A percentile compares a stretch with the other conserved stretches of the same genome.
Conservation (phyloP, 2,113 vertebrate genomes). For the Gulo gulo region DNA sequence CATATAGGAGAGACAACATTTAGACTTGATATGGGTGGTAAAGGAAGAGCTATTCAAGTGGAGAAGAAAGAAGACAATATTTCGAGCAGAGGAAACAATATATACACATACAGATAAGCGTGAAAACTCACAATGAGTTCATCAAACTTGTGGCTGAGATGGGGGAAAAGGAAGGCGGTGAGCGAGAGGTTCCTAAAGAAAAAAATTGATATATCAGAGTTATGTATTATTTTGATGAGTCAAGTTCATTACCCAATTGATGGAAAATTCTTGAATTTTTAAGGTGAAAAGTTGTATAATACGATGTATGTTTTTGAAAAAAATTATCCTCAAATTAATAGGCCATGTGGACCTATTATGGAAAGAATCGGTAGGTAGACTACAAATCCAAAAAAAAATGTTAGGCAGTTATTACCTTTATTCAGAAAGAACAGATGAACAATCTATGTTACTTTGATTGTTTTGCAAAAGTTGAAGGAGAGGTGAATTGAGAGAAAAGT, state of each 20-base stretch:
- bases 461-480: neutral
- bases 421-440: neutral
- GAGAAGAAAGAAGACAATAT: neutral
- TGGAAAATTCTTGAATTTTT: neutral
- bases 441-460: neutral
- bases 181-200: accelerated
- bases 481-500: neutral
- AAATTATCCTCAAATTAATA: neutral
- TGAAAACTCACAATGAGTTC: neutral
- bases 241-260: neutral
- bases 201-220: neutral
- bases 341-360: neutral
- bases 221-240: neutral
- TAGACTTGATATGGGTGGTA: neutral
- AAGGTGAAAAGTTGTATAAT: neutral
- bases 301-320: neutral
- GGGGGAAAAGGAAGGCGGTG: neutral
- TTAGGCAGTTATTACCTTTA: neutral
- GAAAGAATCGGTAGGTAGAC: neutral
- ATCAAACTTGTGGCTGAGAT: neutral
- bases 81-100: neutral
- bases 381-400: neutral
- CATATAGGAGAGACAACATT: neutral
- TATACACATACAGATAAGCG: neutral
- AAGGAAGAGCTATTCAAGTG: neutral